Percentiles rank a stretch among this genome's conserved stretches.
These are phyloP conservation scores for Xiphorhynchus erythropygius DNA, from an alignment of 2,797 vertebrate species.

Conservation along the genomic window DNA sequence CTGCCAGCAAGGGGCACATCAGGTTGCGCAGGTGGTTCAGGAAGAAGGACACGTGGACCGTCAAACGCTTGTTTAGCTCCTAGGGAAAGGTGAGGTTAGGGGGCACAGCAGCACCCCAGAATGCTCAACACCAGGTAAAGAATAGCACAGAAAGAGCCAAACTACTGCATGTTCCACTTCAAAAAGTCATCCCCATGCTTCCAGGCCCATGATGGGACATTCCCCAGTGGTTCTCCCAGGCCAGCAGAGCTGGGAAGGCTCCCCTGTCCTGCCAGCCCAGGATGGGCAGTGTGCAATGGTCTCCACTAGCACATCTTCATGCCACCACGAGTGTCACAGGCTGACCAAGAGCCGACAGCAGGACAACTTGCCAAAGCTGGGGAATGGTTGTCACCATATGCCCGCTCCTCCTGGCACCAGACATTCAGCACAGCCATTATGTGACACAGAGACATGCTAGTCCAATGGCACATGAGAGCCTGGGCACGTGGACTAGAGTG, in stretches of 20 bases:
- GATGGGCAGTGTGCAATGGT: background rate
- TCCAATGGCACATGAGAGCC: rapidly evolving
- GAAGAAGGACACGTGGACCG: background rate
- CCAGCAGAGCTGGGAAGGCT: background rate
- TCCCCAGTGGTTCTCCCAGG: background rate
- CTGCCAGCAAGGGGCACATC: conserved; percentile 13
- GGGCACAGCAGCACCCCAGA: rapidly evolving
- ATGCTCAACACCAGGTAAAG: background rate
- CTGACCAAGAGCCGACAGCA: background rate
- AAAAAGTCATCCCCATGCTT: background rate
- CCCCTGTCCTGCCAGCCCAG: background rate
- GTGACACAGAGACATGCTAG: background rate
- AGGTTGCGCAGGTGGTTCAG: background rate
- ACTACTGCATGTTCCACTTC: background rate
- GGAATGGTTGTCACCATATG: background rate
- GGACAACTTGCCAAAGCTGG: background rate
- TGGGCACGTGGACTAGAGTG: background rate
- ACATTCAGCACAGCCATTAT: background rate
- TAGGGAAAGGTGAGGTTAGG: background rate
- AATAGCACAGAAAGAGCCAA: background rate
- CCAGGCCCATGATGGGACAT: background rate
- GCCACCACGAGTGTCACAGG: background rate
- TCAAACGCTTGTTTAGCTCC: conserved; percentile 64
- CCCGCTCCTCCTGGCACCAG: background rate
- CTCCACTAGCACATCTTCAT: background rate